Evolutionary conservation across 2,797 vertebrate genomes (phyloP), one percentile per base, ranked within the genome.

Genomic region (Halcyon smyrnensis): DNA sequence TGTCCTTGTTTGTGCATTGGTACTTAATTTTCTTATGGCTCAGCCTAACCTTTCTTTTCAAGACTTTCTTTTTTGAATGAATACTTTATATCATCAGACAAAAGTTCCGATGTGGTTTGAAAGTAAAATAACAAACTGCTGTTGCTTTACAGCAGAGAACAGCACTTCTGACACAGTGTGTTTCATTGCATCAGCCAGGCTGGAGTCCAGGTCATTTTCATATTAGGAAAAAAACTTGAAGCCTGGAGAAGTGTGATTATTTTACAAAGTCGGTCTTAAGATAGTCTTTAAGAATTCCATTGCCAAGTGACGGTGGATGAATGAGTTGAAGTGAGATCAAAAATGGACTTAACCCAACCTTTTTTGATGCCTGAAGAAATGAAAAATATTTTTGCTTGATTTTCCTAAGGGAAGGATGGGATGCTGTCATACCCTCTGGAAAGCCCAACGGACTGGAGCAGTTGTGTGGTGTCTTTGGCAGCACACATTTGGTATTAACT

Each of bases 61-160:
- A 95, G 43, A 24, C 50, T 88, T 89, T 67, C 60, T 76, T 82
- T 93, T 85, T 46, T 48, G 51, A 91, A 95, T 96, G 50, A 97
- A 73, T 97, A 91, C 91, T 97, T 95, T 76, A 69, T 93, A 74
- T 62, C 71, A 77, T 97, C 87, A 91, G 78, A 89, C 34, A 46
- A 28, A 92, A 90, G 70, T 92, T 95, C 69, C 84, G 56, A 2
- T 81, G 78, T 77, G 54, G 86, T 95, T 97, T 93, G 67, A 80
- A 88, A 97, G 63, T 69, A 53, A 84, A 96, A 94, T 88, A 95
- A 97, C 79, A 94, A 96, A 64, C 84, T 20, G 86, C 84, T 87
- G 80, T 57, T 91, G 48, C 75, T 94, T 90, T 75, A 65, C 67
- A 93, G 70, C 48, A 51, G 56, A 76, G 37, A 50, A 53, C 62